These are phyloP conservation scores for Ophion costatus DNA, from an alignment of 2,888 invertebrate species.

Conservation along the genomic window DNA sequence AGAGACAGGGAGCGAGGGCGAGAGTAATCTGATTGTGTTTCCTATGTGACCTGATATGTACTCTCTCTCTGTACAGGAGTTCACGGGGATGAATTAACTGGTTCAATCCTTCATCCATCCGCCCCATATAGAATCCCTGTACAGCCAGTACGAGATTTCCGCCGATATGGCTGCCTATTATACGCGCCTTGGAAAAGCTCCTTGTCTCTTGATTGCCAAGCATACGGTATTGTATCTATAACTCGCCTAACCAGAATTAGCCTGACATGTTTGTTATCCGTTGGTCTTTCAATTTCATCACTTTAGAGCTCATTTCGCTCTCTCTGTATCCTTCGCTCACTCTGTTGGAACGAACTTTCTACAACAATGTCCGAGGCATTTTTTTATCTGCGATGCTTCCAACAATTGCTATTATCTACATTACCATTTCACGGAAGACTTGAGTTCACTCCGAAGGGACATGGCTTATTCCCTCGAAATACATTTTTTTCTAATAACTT, in stretches of 20 bases:
- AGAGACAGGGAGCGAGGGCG: constrained; percentile 10
- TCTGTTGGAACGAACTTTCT: not conserved
- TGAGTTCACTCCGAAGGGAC: no score
- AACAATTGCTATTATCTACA: not conserved
- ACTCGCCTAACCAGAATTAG: not conserved
- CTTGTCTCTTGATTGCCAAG: constrained; percentile 21
- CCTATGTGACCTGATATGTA: constrained; percentile 38
- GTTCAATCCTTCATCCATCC: constrained; percentile 35
- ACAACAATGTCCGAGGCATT: not conserved
- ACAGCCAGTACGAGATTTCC: constrained; percentile 9
- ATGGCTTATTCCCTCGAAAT: no score
- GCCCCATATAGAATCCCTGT: constrained; percentile 1
- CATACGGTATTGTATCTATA: not conserved
- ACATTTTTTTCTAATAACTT: no score
- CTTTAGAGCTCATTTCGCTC: not conserved
- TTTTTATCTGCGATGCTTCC: not conserved
- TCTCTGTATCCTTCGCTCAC: not conserved
- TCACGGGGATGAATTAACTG: constrained; percentile 58
- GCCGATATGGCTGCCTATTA: constrained; percentile 45
- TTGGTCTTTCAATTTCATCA: not conserved
- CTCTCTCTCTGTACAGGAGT: constrained; percentile 35
- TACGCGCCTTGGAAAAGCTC: constrained; percentile 48
- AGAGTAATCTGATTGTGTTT: constrained; percentile 36
- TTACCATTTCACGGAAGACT: no score
- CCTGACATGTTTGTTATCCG: not conserved